A percentile compares a stretch with the other conserved stretches of the same genome.
Evolutionary conservation across 2,888 invertebrate genomes (phyloP).

Genomic region (Spilarctia lutea): DNA sequence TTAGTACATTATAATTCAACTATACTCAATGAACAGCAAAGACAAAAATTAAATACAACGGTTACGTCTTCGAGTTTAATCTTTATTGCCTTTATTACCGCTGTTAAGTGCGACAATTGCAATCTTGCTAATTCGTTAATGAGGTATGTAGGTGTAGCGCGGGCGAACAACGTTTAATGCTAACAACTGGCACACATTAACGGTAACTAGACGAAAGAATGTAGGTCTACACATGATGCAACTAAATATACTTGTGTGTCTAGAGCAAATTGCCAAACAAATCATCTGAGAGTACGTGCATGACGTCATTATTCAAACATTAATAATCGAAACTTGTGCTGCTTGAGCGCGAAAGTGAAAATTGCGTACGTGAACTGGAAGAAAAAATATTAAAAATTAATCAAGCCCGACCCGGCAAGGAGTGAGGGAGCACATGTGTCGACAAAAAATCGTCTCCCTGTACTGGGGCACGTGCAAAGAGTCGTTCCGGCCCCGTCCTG

Average conservation of each 20-base stretch:
- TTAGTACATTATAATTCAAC: conserved; percentile 22
- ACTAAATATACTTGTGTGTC: conserved; percentile 47
- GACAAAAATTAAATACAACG: conserved; percentile 44
- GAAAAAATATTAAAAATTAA: conserved; percentile 87
- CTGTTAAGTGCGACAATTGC: conserved; percentile 79
- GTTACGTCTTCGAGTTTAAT: conserved; percentile 64
- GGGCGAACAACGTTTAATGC: conserved; percentile 80
- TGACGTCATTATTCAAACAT: conserved; percentile 56
- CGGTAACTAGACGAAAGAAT: conserved; percentile 69
- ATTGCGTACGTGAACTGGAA: conserved; percentile 86
- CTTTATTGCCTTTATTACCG: conserved; percentile 76
- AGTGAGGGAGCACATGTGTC: conserved; percentile 82
- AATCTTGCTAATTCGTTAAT: conserved; percentile 84
- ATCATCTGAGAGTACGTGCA: conserved; percentile 58
- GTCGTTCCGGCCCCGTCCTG: conserved; percentile 80
- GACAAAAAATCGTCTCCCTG: conserved; percentile 84
- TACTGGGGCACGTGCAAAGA: conserved; percentile 80
- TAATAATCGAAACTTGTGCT: conserved; percentile 59
- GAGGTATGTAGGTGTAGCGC: conserved; percentile 85
- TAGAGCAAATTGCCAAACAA: conserved; percentile 59
- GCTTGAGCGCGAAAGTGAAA: conserved; percentile 82
- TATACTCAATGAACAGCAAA: conserved; percentile 22
- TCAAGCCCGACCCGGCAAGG: conserved; percentile 68
- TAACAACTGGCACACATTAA: conserved; percentile 76
- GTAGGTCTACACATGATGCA: conserved; percentile 58